Evolutionary conservation across 2,113 vertebrate species (phyloP).

Genomic region (Pungitius pungitius): DNA sequence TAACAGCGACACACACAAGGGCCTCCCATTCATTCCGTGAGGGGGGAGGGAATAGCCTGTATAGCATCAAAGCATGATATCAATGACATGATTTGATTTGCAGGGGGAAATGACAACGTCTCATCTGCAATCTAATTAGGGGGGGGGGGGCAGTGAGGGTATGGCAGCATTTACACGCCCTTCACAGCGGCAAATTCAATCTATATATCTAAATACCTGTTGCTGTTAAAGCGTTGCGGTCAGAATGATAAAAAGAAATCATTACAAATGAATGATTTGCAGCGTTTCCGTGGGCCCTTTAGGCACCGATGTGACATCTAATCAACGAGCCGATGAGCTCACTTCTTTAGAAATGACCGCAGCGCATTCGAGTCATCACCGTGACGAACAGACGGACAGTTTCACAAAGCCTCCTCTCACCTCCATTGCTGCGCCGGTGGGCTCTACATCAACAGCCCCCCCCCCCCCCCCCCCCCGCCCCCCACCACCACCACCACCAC

Average conservation of each 20-base stretch:
- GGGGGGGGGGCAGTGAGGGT: slow-evolving; percentile 23
- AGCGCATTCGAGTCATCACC: slow-evolving; percentile 10
- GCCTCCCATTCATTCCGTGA: slow-evolving; percentile 63
- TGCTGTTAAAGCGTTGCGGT: slow-evolving; percentile 29
- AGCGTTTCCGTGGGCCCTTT: slow-evolving; percentile 31
- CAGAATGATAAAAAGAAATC: slow-evolving; percentile 17
- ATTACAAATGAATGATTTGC: slow-evolving; percentile 37
- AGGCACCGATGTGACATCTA: slow-evolving; percentile 36
- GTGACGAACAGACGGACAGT: slow-evolving; percentile 52
- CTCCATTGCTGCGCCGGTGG: slow-evolving; percentile 63
- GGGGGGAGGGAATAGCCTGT: slow-evolving; percentile 31
- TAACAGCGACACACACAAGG: slow-evolving; percentile 70
- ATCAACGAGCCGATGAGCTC: slow-evolving; percentile 24
- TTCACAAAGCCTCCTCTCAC: slow-evolving; percentile 53
- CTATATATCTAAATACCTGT: slow-evolving; percentile 35
- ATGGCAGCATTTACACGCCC: slow-evolving; percentile 31
- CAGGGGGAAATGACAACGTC: slow-evolving; percentile 69
- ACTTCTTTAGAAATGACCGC: slow-evolving; percentile 11
- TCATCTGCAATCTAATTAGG: slow-evolving; percentile 66
- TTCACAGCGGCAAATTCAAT: slow-evolving; percentile 59
- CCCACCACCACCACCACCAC: no score
- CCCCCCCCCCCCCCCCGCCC: slow-evolving; percentile 13
- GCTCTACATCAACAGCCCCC: slow-evolving; percentile 72
- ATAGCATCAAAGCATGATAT: slow-evolving; percentile 56
- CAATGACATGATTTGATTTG: slow-evolving; percentile 72